Evolutionary conservation across 2,888 invertebrate genomes (phyloP).

Genomic region (Lasioglossum leucozonium): DNA sequence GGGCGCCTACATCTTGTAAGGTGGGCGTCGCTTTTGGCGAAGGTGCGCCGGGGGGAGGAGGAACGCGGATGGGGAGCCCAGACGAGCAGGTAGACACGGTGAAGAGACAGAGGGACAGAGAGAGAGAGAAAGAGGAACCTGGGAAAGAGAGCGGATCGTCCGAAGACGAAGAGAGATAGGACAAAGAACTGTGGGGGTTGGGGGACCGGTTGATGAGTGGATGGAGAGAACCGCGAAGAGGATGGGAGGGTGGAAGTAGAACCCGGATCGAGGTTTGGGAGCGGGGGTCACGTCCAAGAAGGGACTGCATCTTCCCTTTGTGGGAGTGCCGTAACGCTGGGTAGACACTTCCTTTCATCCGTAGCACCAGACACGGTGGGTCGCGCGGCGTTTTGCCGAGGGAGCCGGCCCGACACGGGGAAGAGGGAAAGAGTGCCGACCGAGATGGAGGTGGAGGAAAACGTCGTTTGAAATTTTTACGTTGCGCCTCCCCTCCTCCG

Average conservation of each 20-base stretch:
- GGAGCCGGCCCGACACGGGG: conserved; percentile 34
- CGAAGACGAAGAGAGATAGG: conserved; percentile 36
- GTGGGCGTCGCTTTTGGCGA: conserved; percentile 62
- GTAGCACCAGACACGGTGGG: conserved; percentile 74
- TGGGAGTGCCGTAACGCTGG: conserved; percentile 80
- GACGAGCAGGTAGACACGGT: conserved; percentile 36
- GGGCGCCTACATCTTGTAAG: conserved; percentile 68
- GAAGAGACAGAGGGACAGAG: conserved; percentile 19
- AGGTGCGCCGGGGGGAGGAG: conserved; percentile 27
- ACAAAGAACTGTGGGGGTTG: conserved; percentile 28
- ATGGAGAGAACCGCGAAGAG: conserved; percentile 57
- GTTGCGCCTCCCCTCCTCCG: too few species aligned
- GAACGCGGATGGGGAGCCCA: conserved; percentile 48
- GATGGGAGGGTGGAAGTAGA: conserved; percentile 62
- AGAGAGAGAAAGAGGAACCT: conserved; percentile 21
- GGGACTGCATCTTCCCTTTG: conserved; percentile 80
- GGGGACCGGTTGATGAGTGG: conserved; percentile 58
- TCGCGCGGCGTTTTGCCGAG: conserved; percentile 71
- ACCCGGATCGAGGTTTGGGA: conserved; percentile 58
- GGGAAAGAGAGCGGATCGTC: conserved; percentile 20
- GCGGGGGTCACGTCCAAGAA: conserved; percentile 75
- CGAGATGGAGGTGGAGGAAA: conserved; percentile 52
- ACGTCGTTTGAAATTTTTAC: conserved; percentile 64
- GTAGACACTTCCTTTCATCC: conserved; percentile 82
- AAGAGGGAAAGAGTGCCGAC: conserved; percentile 36